Base-by-base conservation (phyloP, 2,797 vertebrate genomes). In the Pseudomugil gertrudae region DNA sequence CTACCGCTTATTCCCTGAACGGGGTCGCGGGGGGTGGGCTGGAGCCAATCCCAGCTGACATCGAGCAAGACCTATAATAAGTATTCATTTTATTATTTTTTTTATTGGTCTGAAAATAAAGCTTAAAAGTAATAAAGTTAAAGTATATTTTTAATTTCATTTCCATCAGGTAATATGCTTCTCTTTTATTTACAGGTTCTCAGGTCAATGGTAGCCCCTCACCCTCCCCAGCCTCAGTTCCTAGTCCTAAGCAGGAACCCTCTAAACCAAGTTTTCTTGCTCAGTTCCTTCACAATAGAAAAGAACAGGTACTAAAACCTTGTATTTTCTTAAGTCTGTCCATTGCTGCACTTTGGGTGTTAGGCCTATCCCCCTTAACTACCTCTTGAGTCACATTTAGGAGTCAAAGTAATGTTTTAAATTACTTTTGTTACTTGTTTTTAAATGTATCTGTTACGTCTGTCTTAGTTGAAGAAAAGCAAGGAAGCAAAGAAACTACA, bases 201-300 rank as follows among this genome's bases (percentile, higher is more conserved):
- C 88, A 88, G 76, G 15, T 59, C 38, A 92, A 83, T 11, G 85
- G 90, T 62, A 93, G 92, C 38, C 82, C 63, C 1, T 59, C 29
- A 0, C 63, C 74, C 1, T 85, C 83, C 54, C 85, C 88, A 15
- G 67, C 82, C 61, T 87, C 90, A 0, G 60, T 86, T 64, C 72
- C 80, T 54, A 83, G 78, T 60, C 81, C 88, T 26, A 38, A 92
- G 76, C 80, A 80, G 66, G 84, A 92, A 54, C 57, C 76, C 10
- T 89, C 88, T 36, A 95, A 94, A 68, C 95, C 96, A 59, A 93
- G 80, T 74, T 88, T 94, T 61, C 72, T 97, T 79, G 92, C 94
- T 78, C 93, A 91, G 0, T 98, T 97, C 94, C 92, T 97, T 32
- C 95, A 95, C 79, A 96, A 93, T 92, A 94, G 95, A 76, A 95